Evolutionary conservation across 2,113 vertebrate genomes (phyloP), one percentile per base, ranked within the genome.

Genomic region (Sturnus vulgaris): DNA sequence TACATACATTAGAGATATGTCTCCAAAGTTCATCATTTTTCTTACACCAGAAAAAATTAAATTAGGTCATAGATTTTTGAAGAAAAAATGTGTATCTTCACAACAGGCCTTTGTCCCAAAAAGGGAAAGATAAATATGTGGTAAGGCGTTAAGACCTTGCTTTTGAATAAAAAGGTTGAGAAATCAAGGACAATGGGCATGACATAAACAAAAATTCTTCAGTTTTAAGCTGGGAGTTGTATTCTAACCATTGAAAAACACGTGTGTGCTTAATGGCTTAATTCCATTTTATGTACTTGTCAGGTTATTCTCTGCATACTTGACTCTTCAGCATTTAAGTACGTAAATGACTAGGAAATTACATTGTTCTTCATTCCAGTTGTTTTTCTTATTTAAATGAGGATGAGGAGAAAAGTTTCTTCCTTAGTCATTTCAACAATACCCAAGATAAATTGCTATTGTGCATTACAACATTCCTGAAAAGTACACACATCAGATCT

Each of bases 1-100:
- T 53, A 23, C 16, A 17, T 35, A 16, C 49, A 50, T 50, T 50
- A 50, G 9, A 80, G 27, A 30, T 22, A 12, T 39, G 16, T 63
- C 19, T 95, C 85, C 94, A 93, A 42, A 72, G n/a, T 3, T 93
- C 78, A 91, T 87, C 66, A 94, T 95, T 95, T 93, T 86, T 86
- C 77, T 68, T 82, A 30, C 52, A 68, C 59, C 55, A 88, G 66
- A 61, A 14, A 84, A 96, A 86, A 90, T 15, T 49, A 37, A 66
- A 95, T 23, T 33, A 81, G 1, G 30, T 59, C 13, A 7, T 19
- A 23, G 31, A 44, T 71, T 71, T 14, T 21, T 50, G 21, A 18
- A 35, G 27, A 40, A 65, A 46, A 88, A 46, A 31, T 0, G 2
- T 6, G 1, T n/a, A 39, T 16, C 15, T 80, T 70, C 5, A 2